Evolutionary conservation across 2,113 vertebrate species (phyloP).

Genomic region (Chloropsis hardwickii): DNA sequence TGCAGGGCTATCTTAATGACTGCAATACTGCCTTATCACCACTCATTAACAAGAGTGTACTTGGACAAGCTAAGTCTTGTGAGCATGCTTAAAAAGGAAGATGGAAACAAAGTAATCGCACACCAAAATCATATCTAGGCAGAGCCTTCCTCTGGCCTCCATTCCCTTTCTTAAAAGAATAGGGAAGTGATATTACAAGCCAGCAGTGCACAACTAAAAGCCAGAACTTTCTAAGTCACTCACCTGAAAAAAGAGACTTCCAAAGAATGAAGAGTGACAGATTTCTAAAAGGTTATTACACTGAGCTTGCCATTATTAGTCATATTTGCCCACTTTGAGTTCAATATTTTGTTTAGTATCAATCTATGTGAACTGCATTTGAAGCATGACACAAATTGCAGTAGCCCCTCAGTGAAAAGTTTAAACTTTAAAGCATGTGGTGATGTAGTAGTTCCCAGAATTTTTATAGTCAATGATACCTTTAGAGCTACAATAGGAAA

Average conservation of each 20-base stretch:
- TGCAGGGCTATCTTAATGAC: neutral
- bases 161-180: neutral
- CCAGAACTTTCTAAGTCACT: neutral
- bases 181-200: neutral
- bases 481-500: neutral
- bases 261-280: neutral
- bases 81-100: neutral
- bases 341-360: neutral
- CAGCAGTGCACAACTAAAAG: neutral
- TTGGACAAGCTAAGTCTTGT: neutral
- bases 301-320: neutral
- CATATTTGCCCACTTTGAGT: neutral
- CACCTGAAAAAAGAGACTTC: neutral
- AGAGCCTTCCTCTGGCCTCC: neutral
- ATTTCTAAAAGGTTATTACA: neutral
- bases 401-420: neutral
- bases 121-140: neutral
- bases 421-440: no score
- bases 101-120: neutral
- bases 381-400: neutral
- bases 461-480: neutral
- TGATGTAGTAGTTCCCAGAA: no score
- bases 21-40: neutral
- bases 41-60: neutral
- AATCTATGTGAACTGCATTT: neutral